Base-by-base conservation (phyloP, 2,888 invertebrate species). In the Rotaria sp. region DNA sequence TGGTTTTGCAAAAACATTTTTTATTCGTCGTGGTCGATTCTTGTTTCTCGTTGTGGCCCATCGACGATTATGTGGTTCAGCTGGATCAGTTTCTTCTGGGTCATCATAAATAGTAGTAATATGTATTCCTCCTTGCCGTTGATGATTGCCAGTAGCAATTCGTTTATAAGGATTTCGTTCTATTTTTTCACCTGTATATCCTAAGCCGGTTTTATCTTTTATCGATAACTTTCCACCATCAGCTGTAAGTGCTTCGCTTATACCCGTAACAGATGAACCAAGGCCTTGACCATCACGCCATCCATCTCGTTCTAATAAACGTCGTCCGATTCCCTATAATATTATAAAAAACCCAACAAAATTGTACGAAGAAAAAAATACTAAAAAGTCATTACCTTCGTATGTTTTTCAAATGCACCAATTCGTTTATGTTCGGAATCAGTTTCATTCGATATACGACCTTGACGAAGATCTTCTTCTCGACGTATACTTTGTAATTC, bases 201-300 rank as follows among this genome's bases (percentile, higher is more conserved):
- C 90, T 86, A 90, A 88, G 45, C 90, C 90, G 87, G 88, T 88
- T 87, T 88, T 90, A 85, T 89, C 89, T 45, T 15, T 41, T 41
- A 85, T 88, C 18, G 90, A 89, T 41, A 88, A 86, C 86, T 91
- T 90, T 3, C 91, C 91, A 55, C 91, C 90, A 87, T 89, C 90
- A 38, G 85, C 80, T 21, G 89, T 89, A 30, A 91, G 87, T 45
- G 89, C 89, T 85, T 90, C 89, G 48, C 89, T 86, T 85, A 91
- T 90, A 50, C 92, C 92, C 57, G 88, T 88, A 10, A 89, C 87
- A 59, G 89, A 88, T 67, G 88, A 89, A 2, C 93, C 93, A 30
- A 93, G 89, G 18, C 93, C 92, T 85, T 89, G 88, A 5, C 93
- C 93, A 48, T 92, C 92, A 84, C 88, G 90, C 93, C 93, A 93